Base-by-base conservation (phyloP, 2,888 invertebrate genomes). In the Hybos culiciformis region DNA sequence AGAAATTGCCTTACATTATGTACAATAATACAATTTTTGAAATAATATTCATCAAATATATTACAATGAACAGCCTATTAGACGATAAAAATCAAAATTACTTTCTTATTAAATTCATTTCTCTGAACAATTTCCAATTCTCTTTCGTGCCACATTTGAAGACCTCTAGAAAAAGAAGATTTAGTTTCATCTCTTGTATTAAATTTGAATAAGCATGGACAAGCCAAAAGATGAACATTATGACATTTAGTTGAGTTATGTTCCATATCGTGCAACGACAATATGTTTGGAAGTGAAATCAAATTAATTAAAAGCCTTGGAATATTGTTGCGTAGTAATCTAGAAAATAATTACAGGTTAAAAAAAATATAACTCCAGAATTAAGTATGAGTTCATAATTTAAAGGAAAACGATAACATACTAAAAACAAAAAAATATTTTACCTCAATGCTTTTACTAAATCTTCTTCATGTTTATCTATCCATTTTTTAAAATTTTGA, bases 251-350 rank as follows among this genome's bases (percentile, higher is more conserved):
- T 15, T 0, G 58, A 55, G 4, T 55, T 31, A 12, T 50, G 47
- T 5, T 41, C 46, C 43, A 61, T 47, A 6, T 38, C 31, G 17
- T 43, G 29, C 23, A 60, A 37, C 0, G 50, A 50, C 0, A 33
- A 42, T 1, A 53, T 42, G 45, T 62, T 58, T 5, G 63, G 59
- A 17, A 52, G 50, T 0, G 54, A 51, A 9, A 62, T 31, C 19
- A 60, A 21, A 41, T 62, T 62, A 18, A 62, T 53, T 8, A 62
- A 33, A 36, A 57, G 42, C 0, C 58, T 67, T 1, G 78, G 78
- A 43, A 78, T 61, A 56, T 74, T 69, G 15, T 74, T 67, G 32
- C 70, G 67, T 2, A 78, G 56, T 11, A 48, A 56, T 61, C n/a
- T n/a, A n/a, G n/a, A n/a, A n/a, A n/a, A n/a, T n/a, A n/a, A n/a